Evolutionary conservation across 2,797 vertebrate species (phyloP).

Genomic region (Merluccius polli): DNA sequence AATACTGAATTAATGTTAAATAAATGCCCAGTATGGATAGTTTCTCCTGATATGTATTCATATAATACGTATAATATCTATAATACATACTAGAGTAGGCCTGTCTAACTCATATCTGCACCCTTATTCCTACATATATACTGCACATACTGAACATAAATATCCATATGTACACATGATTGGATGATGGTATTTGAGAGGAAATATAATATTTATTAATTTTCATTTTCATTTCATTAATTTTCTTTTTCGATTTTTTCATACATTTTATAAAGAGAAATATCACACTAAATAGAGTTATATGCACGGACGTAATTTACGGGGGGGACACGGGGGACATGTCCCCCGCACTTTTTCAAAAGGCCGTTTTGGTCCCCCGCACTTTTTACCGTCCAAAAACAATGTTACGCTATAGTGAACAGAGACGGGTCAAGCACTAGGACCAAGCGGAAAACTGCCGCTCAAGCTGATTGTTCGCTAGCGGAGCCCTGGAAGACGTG

Average conservation of each 20-base stretch:
- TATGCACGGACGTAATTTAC: too few species aligned
- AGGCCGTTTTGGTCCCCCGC: too few species aligned
- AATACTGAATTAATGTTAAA: not conserved
- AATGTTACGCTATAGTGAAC: too few species aligned
- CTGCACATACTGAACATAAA: not conserved
- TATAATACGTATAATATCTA: not conserved
- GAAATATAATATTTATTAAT: not conserved
- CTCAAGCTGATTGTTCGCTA: too few species aligned
- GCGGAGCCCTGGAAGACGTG: too few species aligned
- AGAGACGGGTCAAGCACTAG: too few species aligned
- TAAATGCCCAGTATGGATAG: slow-evolving; percentile 4
- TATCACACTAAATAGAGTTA: not conserved
- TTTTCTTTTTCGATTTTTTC: too few species aligned
- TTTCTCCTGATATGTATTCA: not conserved
- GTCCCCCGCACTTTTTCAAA: too few species aligned
- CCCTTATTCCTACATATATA: not conserved
- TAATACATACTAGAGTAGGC: not conserved
- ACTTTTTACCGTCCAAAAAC: too few species aligned
- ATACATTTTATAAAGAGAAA: not conserved
- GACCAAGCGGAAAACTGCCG: too few species aligned
- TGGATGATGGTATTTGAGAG: not conserved
- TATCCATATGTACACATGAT: not conserved
- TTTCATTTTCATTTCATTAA: too few species aligned
- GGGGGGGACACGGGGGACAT: too few species aligned
- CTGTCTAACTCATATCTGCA: not conserved